Evolutionary conservation across 1,140 invertebrate species (phyloP).

Genomic region (Drosophila rufa): DNA sequence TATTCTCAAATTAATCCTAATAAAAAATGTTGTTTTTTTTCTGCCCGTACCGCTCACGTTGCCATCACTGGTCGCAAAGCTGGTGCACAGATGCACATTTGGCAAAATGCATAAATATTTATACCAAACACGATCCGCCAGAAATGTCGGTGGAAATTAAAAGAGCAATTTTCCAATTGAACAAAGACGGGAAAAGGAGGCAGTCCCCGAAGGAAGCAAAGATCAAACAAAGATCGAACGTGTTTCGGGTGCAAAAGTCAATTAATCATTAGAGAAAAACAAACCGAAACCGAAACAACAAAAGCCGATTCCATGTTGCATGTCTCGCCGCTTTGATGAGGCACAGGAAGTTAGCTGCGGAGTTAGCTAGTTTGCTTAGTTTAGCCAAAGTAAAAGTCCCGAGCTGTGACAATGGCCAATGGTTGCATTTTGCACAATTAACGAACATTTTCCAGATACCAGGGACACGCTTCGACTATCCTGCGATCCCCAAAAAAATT

Average conservation of each 20-base stretch:
- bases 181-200: conserved; percentile 22
- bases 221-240: conserved; percentile 74
- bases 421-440: conserved; percentile 63
- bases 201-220: conserved; percentile 43
- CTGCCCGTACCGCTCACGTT: conserved; percentile 14
- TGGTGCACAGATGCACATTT: conserved; percentile 35
- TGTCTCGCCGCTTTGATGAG: conserved; percentile 41
- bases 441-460: conserved; percentile 68
- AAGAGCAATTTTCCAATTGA: conserved; percentile 57
- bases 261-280: conserved; percentile 77
- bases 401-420: conserved; percentile 62
- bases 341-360: conserved; percentile 39
- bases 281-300: conserved; percentile 24
- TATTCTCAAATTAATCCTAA: no score
- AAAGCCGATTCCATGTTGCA: conserved; percentile 52
- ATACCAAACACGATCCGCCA: conserved; percentile 37
- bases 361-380: conserved; percentile 14
- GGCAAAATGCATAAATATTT: conserved; percentile 49
- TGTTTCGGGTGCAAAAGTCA: conserved; percentile 79
- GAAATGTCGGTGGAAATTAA: conserved; percentile 54
- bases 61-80: conserved; percentile 6
- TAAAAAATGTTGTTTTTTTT: neutral
- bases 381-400: conserved; percentile 63
- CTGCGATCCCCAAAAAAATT: conserved; percentile 40
- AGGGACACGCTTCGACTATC: conserved; percentile 44